Conservation (phyloP, 2,797 vertebrate genomes). For the Hirundo rustica region DNA sequence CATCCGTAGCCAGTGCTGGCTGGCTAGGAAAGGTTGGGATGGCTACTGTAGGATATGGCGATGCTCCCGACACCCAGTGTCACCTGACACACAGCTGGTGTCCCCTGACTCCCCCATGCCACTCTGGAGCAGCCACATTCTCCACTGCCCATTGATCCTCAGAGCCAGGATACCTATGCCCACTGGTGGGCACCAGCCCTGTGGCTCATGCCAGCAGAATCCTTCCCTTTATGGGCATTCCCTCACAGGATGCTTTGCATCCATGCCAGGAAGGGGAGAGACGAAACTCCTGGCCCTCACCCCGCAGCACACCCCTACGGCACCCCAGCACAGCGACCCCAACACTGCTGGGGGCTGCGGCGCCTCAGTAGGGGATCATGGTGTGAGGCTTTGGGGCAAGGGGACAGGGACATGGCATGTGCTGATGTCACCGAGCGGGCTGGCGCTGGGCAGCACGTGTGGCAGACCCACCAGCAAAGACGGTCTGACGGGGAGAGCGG, state of each 20-base stretch:
- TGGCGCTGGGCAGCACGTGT: not conserved
- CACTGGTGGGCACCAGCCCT: not conserved
- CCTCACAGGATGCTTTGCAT: not conserved
- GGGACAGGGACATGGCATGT: not conserved
- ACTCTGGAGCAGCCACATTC: not conserved
- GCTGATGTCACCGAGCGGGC: constrained; percentile 7
- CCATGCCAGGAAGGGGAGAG: not conserved
- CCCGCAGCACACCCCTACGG: rapidly evolving
- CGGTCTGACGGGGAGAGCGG: not conserved
- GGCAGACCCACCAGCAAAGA: not conserved
- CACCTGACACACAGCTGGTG: rapidly evolving
- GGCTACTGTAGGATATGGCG: not conserved
- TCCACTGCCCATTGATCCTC: rapidly evolving
- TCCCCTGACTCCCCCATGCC: not conserved
- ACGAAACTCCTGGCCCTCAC: not conserved
- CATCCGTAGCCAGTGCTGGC: rapidly evolving
- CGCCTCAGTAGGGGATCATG: not conserved
- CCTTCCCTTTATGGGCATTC: rapidly evolving
- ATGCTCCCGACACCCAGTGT: rapidly evolving
- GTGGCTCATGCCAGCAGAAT: not conserved
- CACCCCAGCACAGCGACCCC: not conserved
- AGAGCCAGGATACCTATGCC: not conserved
- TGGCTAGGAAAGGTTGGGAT: not conserved
- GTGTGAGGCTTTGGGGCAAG: not conserved
- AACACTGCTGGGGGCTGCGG: rapidly evolving